Percentiles rank a stretch among this genome's conserved stretches.
Evolutionary conservation across 2,113 vertebrate species (phyloP).

Genomic region (Crocuta crocuta): DNA sequence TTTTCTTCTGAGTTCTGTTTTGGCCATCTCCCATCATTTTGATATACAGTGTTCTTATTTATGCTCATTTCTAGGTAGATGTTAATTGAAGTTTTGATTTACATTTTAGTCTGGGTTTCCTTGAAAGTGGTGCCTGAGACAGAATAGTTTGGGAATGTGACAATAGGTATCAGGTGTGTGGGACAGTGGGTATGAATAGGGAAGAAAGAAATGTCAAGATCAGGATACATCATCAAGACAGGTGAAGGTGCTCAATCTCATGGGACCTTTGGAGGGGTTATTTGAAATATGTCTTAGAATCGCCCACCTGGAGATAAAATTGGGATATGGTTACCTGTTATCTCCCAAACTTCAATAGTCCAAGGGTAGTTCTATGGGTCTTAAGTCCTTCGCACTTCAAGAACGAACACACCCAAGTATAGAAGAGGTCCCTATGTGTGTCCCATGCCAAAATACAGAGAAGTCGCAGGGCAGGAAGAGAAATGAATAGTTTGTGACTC

Average conservation of each 20-base stretch:
- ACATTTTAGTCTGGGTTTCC: neutral
- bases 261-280: neutral
- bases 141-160: neutral
- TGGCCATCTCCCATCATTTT: neutral
- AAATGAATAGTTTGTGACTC: neutral
- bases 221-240: neutral
- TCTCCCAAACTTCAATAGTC: neutral
- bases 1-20: neutral
- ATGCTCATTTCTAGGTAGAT: neutral
- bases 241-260: neutral
- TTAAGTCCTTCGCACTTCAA: neutral
- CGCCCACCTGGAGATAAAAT: neutral
- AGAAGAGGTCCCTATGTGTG: neutral
- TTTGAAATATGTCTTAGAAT: neutral
- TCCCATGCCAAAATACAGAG: neutral
- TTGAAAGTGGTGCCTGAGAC: neutral
- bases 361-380: neutral
- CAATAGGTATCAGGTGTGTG: neutral
- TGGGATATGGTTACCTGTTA: neutral
- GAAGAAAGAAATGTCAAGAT: neutral
- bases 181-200: neutral
- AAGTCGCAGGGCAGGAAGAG: neutral
- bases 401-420: neutral
- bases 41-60: neutral
- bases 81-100: neutral